phyloP scores from a whole-genome alignment of 2,888 invertebrate species.

The Diaphora mendica region DNA sequence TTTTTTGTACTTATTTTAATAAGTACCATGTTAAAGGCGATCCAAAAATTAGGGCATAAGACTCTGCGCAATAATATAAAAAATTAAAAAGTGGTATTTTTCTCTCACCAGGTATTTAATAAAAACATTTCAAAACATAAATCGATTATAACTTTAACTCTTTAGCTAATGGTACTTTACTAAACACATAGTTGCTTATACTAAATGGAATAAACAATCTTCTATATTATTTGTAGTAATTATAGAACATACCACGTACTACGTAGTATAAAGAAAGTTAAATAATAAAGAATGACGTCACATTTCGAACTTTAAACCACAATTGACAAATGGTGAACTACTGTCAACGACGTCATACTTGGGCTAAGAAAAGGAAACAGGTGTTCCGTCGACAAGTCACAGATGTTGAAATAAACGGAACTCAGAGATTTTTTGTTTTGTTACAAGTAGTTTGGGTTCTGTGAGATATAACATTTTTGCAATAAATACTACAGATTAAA shows the following conservation, averaged over 20 bases:
- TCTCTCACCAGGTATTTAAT: neutral
- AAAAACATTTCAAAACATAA: too few species aligned
- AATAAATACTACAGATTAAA: neutral
- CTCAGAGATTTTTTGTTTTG: conserved; percentile 18
- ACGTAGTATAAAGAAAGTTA: neutral
- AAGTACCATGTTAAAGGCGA: neutral
- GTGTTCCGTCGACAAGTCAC: conserved; percentile 42
- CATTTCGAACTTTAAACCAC: neutral
- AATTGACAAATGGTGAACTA: conserved; percentile 19
- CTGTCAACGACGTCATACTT: conserved; percentile 40
- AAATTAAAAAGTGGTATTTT: neutral
- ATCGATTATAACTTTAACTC: too few species aligned
- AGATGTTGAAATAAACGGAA: conserved; percentile 45
- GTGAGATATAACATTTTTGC: neutral
- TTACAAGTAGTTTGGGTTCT: conserved; percentile 5
- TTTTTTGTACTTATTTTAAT: neutral
- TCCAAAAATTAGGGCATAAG: neutral
- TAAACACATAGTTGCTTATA: neutral
- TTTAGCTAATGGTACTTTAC: neutral
- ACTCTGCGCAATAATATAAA: neutral
- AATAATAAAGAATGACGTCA: conserved; percentile 3
- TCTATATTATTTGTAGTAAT: neutral
- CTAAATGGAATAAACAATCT: neutral
- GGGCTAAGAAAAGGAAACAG: conserved; percentile 48
- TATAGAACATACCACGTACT: too few species aligned